These are phyloP conservation scores for Ianthella basta DNA, from an alignment of 37 sponge, comb jelly and placozoan species.

Conservation along the genomic window DNA sequence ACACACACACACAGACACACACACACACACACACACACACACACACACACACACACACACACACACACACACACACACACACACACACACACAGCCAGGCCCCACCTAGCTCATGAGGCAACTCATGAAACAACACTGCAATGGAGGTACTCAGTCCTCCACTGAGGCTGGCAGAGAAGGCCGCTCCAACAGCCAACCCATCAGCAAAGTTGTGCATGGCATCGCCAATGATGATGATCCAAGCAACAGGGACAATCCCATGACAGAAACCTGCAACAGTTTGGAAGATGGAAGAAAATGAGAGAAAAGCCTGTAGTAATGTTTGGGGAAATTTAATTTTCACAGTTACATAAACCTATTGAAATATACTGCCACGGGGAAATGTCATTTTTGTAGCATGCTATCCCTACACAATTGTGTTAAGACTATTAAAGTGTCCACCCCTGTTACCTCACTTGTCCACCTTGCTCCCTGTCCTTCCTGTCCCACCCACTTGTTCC, in stretches of 20 bases:
- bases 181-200: slow-evolving; percentile 82
- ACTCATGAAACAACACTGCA: slow-evolving; percentile 93
- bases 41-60: neutral
- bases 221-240: slow-evolving; percentile 74
- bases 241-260: slow-evolving; percentile 61
- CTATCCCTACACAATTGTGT: no score
- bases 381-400: no score
- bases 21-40: neutral
- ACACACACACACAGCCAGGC: slow-evolving; percentile 27
- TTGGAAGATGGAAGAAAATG: no score
- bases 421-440: no score
- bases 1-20: neutral
- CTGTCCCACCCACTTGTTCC: no score
- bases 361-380: no score
- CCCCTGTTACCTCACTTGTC: no score
- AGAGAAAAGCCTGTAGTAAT: no score
- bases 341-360: no score
- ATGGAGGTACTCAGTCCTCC: slow-evolving; percentile 71
- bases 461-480: no score
- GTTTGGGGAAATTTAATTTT: no score
- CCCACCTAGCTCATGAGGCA: slow-evolving; percentile 86
- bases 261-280: slow-evolving; percentile 36
- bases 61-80: slow-evolving; percentile 26
- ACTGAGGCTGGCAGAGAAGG: slow-evolving; percentile 67
- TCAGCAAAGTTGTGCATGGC: slow-evolving; percentile 87